Base-by-base conservation (phyloP, 2,888 invertebrate genomes). In the Noctuana brunneofusca region DNA sequence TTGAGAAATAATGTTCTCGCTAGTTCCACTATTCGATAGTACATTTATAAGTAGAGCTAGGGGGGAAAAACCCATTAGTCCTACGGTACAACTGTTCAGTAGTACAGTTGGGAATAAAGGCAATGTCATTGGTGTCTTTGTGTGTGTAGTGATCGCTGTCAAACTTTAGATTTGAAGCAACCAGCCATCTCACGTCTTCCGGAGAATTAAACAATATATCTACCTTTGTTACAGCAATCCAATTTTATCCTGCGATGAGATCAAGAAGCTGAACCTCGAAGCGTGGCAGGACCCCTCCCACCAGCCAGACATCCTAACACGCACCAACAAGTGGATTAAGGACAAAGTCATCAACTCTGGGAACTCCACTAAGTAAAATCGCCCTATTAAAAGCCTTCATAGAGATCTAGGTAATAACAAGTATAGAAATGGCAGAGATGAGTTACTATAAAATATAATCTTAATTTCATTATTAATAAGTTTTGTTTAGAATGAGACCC, bases 311-410 rank as follows among this genome's bases (percentile, higher is more conserved):
- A 86, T 92, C 30, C 71, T 92, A 1, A 85, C 88, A 0, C 84
- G 89, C 63, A 92, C 91, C 58, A 90, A 78, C 71, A 88, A 86
- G 57, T 92, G 91, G 91, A 80, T 91, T 66, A 90, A 89, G 72
- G 84, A 83, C 68, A 88, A 86, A 73, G 89, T 90, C 49, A 73
- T 70, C 68, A 73, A 75, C 1, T 71, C 69, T 52, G 77, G 75
- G 32, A 85, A 87, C 69, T 69, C 73, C 58, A 84, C 85, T 53
- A 86, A 85, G 69, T 87, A 83, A 71, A 71, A 68, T 67, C 35
- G 30, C 12, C 55, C 55, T 53, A 24, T 53, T 53, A 30, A 3
- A 14, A 35, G n/a, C 18, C 58, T 16, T 64, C 54, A 27, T 50
- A 46, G 30, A 50, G 43, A 22, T 41, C 41, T 35, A 53, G 35